phyloP scores from a whole-genome alignment of 1,140 invertebrate genomes.

The Lasioglossum albipes region DNA sequence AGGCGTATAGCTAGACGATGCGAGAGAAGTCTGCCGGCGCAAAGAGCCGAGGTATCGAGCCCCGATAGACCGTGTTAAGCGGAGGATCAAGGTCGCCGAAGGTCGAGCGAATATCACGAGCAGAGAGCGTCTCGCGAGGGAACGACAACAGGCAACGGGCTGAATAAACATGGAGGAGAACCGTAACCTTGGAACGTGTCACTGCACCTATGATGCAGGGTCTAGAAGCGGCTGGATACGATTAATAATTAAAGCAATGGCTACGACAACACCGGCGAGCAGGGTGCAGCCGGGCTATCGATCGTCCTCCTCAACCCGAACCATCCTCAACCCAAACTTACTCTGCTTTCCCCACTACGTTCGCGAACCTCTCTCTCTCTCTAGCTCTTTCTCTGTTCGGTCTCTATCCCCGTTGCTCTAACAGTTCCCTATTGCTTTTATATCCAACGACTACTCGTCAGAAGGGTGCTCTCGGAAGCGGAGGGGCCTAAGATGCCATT shows the following conservation, averaged over 20 bases:
- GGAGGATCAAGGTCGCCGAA: not conserved
- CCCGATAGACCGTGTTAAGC: no score
- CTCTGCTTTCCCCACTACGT: constrained; percentile 11
- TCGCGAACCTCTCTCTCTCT: not conserved
- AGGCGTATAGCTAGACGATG: no score
- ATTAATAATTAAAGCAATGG: constrained; percentile 67
- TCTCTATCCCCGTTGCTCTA: not conserved
- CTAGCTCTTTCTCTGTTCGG: not conserved
- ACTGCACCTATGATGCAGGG: constrained; percentile 51
- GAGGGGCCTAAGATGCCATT: constrained; percentile 53
- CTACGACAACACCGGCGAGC: constrained; percentile 27
- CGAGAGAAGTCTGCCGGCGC: not conserved
- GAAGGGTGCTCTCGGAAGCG: constrained; percentile 41
- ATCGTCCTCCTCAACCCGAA: constrained; percentile 55
- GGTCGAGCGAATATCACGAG: not conserved
- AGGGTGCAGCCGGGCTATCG: constrained; percentile 63
- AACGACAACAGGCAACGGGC: not conserved
- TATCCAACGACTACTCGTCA: constrained; percentile 54
- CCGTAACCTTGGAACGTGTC: constrained; percentile 57
- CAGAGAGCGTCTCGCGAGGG: not conserved
- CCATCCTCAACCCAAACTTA: constrained; percentile 45
- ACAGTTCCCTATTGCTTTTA: constrained; percentile 47
- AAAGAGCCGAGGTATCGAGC: not conserved
- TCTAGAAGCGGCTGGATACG: constrained; percentile 30
- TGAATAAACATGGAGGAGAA: not conserved